Conservation (phyloP, 2,113 vertebrate species). For the Himantopus leucocephalus region DNA sequence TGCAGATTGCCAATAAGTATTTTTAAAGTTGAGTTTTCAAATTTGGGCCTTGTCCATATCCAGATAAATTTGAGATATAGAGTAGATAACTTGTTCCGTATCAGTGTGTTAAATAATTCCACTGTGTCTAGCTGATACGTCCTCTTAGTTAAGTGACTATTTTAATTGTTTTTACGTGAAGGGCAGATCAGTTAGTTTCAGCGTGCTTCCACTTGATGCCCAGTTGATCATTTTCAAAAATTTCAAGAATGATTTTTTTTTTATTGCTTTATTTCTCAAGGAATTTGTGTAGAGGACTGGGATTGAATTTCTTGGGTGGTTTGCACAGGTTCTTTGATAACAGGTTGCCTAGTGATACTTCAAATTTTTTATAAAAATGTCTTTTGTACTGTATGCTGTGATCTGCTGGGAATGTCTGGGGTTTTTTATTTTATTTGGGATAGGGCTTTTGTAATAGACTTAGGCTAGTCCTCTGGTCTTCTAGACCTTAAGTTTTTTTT, state of each 20-base stretch:
- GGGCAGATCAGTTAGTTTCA: not conserved
- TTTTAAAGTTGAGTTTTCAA: not conserved
- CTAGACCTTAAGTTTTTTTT: not conserved
- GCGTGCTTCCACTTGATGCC: not conserved
- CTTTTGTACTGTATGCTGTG: not conserved
- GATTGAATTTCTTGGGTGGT: not conserved
- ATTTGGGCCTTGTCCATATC: not conserved
- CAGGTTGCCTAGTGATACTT: not conserved
- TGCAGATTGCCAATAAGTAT: not conserved
- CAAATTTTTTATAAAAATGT: not conserved
- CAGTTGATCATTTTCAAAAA: not conserved
- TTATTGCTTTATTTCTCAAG: not conserved
- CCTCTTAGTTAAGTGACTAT: not conserved
- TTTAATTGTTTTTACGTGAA: not conserved
- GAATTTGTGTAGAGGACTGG: not conserved
- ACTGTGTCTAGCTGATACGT: not conserved
- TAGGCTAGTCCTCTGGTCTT: not conserved
- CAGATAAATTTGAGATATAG: not conserved
- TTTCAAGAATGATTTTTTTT: fast-evolving
- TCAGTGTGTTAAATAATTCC: not conserved
- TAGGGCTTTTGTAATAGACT: not conserved
- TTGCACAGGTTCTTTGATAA: not conserved
- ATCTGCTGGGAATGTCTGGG: not conserved
- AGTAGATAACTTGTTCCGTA: not conserved
- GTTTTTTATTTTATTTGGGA: no score